Base-by-base conservation (phyloP, 2,797 vertebrate species). In the Megaceryle alcyon region DNA sequence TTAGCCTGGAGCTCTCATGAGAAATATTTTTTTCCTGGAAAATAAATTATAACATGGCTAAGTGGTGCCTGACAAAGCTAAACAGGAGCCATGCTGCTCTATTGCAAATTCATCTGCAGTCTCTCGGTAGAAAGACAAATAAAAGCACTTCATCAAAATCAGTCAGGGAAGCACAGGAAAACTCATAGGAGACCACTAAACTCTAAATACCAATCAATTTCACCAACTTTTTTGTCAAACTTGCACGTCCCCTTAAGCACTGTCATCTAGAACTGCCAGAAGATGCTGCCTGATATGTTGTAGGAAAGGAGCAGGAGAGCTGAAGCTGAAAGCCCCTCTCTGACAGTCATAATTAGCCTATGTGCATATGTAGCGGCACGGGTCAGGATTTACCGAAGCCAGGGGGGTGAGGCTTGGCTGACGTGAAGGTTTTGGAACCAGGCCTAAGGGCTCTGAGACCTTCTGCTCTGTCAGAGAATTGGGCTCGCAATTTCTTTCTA, bases 71-170 rank as follows among this genome's bases (percentile, higher is more conserved):
- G 98, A 98, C 97, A 98, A 98, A 98, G 97, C 98, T 98, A 98
- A 98, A 98, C 98, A 97, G 97, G 96, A 98, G 97, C 98, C 97
- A 97, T 97, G 97, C 97, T 97, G 97, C 98, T 98, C 96, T 97
- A 97, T 96, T 98, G 97, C 97, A 97, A 98, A 98, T 98, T 98
- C 97, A 96, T 97, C 97, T 98, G 97, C 98, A 98, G 98, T 98
- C 97, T 97, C 98, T 98, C 84, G 92, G 95, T 97, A 97, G 98
- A 98, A 97, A 98, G 98, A 98, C 98, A 98, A 98, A 98, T 98
- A 98, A 98, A 98, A 98, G 97, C 98, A 98, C 98, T 99, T 99
- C 97, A 99, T 99, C 98, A 99, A 99, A 98, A 98, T 98, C 98
- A 98, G 98, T 98, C 98, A 98, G 98, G 98, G 98, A 98, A 98